These are phyloP conservation scores for Zaprionus davidi DNA, from an alignment of 1,140 invertebrate species.

Conservation along the genomic window DNA sequence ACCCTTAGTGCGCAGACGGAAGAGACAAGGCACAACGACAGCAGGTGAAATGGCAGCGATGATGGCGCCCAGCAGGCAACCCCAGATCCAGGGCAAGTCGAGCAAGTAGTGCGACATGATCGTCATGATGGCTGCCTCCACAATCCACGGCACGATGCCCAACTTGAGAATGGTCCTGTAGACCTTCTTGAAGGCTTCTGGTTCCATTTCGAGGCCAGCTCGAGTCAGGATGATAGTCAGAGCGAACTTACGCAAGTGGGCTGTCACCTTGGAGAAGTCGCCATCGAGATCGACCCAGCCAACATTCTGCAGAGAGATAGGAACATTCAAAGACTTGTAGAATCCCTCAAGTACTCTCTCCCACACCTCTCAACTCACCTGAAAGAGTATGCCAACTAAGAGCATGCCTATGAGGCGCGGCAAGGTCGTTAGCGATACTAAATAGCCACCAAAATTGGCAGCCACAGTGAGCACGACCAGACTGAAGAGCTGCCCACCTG, in stretches of 20 bases:
- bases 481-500: slow-evolving; percentile 92
- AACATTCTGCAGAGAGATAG: slow-evolving; percentile 86
- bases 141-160: slow-evolving; percentile 93
- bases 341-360: neutral
- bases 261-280: slow-evolving; percentile 87
- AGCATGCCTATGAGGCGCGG: slow-evolving; percentile 95
- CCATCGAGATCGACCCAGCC: slow-evolving; percentile 89
- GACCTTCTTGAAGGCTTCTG: slow-evolving; percentile 91
- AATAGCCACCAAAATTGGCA: slow-evolving; percentile 92
- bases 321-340: neutral
- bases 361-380: slow-evolving; percentile 74
- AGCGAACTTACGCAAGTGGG: slow-evolving; percentile 92
- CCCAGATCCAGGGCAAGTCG: slow-evolving; percentile 94
- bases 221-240: slow-evolving; percentile 95
- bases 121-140: slow-evolving; percentile 89
- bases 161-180: slow-evolving; percentile 92
- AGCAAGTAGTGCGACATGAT: slow-evolving; percentile 90
- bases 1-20: slow-evolving; percentile 92
- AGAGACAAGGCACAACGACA: slow-evolving; percentile 96
- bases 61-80: slow-evolving; percentile 93
- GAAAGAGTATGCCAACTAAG: slow-evolving; percentile 90
- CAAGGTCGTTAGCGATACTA: slow-evolving; percentile 90
- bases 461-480: slow-evolving; percentile 90
- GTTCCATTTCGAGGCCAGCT: slow-evolving; percentile 96
- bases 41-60: slow-evolving; percentile 97